Base-by-base conservation (phyloP, 2,113 vertebrate species). In the Bungarus multicinctus region DNA sequence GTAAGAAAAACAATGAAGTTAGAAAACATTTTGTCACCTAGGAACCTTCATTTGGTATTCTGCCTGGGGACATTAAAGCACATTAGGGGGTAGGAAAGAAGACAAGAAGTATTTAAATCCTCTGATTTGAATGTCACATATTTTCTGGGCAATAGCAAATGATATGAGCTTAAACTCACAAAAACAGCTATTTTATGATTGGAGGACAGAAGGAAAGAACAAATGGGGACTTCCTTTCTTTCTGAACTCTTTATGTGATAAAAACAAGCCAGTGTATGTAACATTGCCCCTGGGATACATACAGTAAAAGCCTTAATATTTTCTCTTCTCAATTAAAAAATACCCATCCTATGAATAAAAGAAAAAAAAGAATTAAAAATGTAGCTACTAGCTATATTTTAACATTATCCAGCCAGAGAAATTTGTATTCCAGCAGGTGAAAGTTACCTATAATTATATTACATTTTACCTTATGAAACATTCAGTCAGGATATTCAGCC, bases 41-140 rank as follows among this genome's bases (percentile, higher is more conserved):
- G 12, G 0, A 3, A 87, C 22, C 0, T 0, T 93, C 30, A 57
- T 14, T 52, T 47, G 22, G 53, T 92, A 34, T 58, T 0, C 0
- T 22, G 0, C 30, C 0, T 92, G 86, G 3, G 6, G 0, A 4
- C 85, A 0, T 34, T 27, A 85, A 89, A n/a, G 93, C 47, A 94
- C 57, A 93, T 52, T 22, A 87, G 69, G 1, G 27, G 11, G 11
- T 64, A 58, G 5, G 0, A 1, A 3, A 93, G 92, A 45, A 3
- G 2, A 2, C 6, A 89, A 6, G 0, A 1, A 30, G 2, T 64
- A 9, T 91, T 94, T 90, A 47, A 43, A 55, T 1, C 55, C 14
- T 92, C 7, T 14, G 16, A 86, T 74, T 60, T 91, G 4, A 94
- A 91, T 0, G 0, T 0, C 0, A 34, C 20, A 39, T 69, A 0